These are phyloP conservation scores for Yponomeuta malinellus DNA, from an alignment of 2,888 invertebrate species.

Conservation along the genomic window DNA sequence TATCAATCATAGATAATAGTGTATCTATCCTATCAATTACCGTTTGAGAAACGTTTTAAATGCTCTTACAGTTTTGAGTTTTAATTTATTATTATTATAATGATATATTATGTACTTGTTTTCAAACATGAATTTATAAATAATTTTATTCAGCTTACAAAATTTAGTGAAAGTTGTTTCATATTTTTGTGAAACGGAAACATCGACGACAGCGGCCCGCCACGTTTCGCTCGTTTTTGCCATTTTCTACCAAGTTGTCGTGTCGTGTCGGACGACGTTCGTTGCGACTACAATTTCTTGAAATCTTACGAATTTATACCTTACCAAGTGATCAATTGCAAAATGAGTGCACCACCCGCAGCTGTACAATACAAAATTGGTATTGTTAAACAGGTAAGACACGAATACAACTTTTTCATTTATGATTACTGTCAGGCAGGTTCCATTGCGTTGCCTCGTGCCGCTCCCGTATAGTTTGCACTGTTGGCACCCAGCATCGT, in stretches of 20 bases:
- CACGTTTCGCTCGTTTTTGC: slow-evolving; percentile 65
- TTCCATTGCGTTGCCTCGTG: slow-evolving; percentile 50
- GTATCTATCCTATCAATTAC: no score
- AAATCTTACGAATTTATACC: slow-evolving; percentile 33
- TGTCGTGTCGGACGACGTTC: slow-evolving; percentile 9
- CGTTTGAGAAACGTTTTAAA: no score
- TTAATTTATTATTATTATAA: background rate
- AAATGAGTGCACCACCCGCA: slow-evolving; percentile 66
- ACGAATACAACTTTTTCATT: slow-evolving; percentile 32
- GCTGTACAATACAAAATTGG: slow-evolving; percentile 58
- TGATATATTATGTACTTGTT: background rate
- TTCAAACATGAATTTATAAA: background rate
- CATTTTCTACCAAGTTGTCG: slow-evolving; percentile 49
- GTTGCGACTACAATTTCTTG: slow-evolving; percentile 45
- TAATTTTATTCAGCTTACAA: background rate
- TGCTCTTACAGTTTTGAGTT: background rate
- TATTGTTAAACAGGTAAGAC: slow-evolving; percentile 68
- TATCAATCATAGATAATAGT: no score
- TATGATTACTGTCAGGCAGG: slow-evolving; percentile 28
- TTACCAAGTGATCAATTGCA: slow-evolving; percentile 35
- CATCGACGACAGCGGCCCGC: slow-evolving; percentile 47
- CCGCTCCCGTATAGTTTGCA: slow-evolving; percentile 49
- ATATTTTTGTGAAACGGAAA: slow-evolving; percentile 35
- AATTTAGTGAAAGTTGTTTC: slow-evolving; percentile 18
- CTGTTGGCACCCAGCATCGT: slow-evolving; percentile 56